Base-by-base conservation (phyloP, 2,888 invertebrate species). In the Xanthia togata region DNA sequence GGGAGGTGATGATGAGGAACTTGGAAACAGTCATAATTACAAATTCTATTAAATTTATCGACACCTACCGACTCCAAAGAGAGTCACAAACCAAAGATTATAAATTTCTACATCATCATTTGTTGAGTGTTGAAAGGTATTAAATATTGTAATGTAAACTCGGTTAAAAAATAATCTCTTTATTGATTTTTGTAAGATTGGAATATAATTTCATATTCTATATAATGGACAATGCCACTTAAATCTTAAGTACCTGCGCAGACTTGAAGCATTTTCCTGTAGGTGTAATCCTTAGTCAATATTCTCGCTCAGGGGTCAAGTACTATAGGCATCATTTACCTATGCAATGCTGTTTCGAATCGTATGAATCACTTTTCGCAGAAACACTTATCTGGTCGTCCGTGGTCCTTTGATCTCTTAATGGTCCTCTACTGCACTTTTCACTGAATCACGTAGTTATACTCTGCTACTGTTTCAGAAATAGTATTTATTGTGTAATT, bases 361-460 rank as follows among this genome's bases (percentile, higher is more conserved):
- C 41, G n/a, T 20, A 63, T 83, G 84, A 73, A 77, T 84, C 79
- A 84, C 44, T 73, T 38, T 79, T 74, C 79, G 62, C 41, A 70
- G 79, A 86, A 84, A 70, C 59, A 71, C 74, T 84, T 74, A 11
- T 70, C 73, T 31, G 57, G 26, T 53, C 35, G 59, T 76, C n/a
- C n/a, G 44, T 38, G 57, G 68, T 77, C 50, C 47, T 72, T 76
- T 50, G 67, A 80, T 57, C 59, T 76, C 14, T 76, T 55, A 80
- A 57, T 71, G 41, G 63, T 57, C 50, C 50, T 63, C n/a, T 17
- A 26, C 26, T n/a, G 38, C 57, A 35, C 17, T 53, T 71, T 69
- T 78, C 78, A 50, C 60, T 71, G 47, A 68, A 20, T 60, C 67
- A 78, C 17, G 50, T 9, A 23, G 2, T 20, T 50, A 41, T n/a